Percentiles rank a stretch among this genome's conserved stretches.
phyloP scores from a whole-genome alignment of 2,113 vertebrate species.

The Morone saxatilis region DNA sequence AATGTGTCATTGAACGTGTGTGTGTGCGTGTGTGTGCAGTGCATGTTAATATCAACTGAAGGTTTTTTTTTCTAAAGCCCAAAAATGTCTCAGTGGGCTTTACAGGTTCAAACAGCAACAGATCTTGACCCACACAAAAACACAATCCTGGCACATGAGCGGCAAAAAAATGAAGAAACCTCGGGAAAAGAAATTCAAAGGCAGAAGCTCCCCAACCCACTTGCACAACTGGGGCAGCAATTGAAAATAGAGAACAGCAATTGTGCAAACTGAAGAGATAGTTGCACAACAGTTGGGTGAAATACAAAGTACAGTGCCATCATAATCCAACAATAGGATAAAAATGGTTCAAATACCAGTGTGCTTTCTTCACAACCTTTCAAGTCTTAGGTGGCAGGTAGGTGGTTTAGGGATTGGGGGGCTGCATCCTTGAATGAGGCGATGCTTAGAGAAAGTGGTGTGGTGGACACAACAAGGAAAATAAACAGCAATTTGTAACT shows the following conservation, averaged over 20 bases:
- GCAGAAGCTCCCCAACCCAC: background rate
- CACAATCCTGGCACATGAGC: too few relatives aligned
- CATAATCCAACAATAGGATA: too few relatives aligned
- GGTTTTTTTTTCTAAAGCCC: background rate
- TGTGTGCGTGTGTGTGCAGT: background rate
- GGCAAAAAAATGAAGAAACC: background rate
- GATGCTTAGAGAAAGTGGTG: background rate
- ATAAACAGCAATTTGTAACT: background rate
- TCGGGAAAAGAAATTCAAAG: background rate
- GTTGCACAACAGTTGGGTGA: background rate
- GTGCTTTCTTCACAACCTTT: background rate
- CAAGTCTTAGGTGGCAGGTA: too few relatives aligned
- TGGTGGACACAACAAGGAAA: background rate
- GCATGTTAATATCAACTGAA: constrained; percentile 28
- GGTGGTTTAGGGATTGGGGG: background rate
- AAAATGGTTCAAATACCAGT: background rate
- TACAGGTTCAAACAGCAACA: constrained; percentile 5
- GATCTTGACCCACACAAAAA: background rate
- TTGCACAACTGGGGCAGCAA: background rate
- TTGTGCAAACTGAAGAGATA: background rate
- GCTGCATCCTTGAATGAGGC: background rate
- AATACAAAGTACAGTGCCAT: background rate
- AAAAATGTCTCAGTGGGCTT: constrained; percentile 6
- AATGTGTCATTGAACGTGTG: background rate
- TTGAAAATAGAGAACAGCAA: background rate